Percentiles rank a stretch among this genome's conserved stretches.
Evolutionary conservation across 2,797 vertebrate species (phyloP).

Genomic region (Miichthys miiuy): DNA sequence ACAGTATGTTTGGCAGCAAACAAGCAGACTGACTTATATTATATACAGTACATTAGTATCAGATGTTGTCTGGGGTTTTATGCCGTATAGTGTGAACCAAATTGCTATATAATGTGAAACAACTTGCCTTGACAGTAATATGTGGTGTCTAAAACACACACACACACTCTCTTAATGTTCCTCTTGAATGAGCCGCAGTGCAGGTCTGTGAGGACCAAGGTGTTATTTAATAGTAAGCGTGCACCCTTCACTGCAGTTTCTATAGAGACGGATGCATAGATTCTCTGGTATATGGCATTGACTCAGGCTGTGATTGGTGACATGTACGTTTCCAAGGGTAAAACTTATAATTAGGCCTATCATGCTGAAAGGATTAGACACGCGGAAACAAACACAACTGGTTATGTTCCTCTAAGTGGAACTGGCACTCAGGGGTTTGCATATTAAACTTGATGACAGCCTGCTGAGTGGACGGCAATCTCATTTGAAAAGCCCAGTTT

Average conservation of each 20-base stretch:
- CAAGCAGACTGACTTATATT: not conserved
- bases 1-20: not conserved
- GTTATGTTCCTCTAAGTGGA: constrained; percentile 43
- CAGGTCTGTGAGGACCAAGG: constrained; percentile 9
- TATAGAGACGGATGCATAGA: constrained; percentile 70
- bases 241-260: constrained; percentile 64
- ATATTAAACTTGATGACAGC: constrained; percentile 31
- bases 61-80: not conserved
- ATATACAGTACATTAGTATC: not conserved
- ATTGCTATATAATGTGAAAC: constrained; percentile 1
- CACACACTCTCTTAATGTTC: constrained; percentile 24
- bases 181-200: constrained; percentile 21
- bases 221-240: constrained; percentile 39
- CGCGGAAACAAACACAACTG: constrained; percentile 51
- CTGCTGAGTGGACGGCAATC: constrained; percentile 2
- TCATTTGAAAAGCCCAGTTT: not conserved
- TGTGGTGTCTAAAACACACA: constrained; percentile 9
- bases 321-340: constrained; percentile 37
- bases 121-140: constrained; percentile 33
- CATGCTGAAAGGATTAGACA: constrained; percentile 56
- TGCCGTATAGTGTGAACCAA: not conserved
- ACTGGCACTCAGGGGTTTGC: constrained; percentile 24
- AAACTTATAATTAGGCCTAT: constrained; percentile 67
- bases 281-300: not conserved
- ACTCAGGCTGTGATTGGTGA: constrained; percentile 53